Evolutionary conservation across 2,888 invertebrate species (phyloP), one percentile per base, ranked within the genome.

Genomic region (Cantharis rufa): DNA sequence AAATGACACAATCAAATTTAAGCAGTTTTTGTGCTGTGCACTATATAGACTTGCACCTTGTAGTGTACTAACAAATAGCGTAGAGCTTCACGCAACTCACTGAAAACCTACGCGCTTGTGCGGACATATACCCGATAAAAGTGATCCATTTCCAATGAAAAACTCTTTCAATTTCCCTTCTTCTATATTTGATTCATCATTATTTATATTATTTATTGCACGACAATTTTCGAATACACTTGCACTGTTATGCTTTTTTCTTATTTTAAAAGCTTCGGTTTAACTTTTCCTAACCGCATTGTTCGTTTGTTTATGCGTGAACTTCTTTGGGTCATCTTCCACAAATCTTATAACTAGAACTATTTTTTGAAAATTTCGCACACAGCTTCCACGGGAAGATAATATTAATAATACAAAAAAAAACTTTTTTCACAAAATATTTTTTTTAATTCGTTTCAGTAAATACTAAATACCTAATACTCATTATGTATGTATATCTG

Each of bases 1-100:
- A 75, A 76, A 77, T 78, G 77, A 80, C 79, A 78, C 81, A 82
- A 82, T 80, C 81, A 82, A 82, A 81, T 81, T 79, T 66, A 66
- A 80, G 73, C 75, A 76, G 78, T 78, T 79, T 81, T 81, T 78
- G 79, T 71, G 75, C 75, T 74, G 62, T 73, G 73, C 69, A 78
- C 78, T 68, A 72, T 62, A 72, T 75, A 80, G 78, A 81, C 78
- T 80, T 80, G 79, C 81, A 76, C 80, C 81, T 80, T 78, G 79
- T 77, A 80, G 81, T 78, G 76, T 78, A 78, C 79, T 78, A 74
- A 78, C 75, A 75, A 75, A 78, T 73, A 62, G 10, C 64, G 75
- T 72, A 71, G 75, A 78, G 78, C 78, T 78, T 78, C 75, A 62
- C 69, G 70, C 75, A 75, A 78, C 69, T 69, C 75, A 70, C 75